phyloP scores from a whole-genome alignment of 2,113 vertebrate genomes.

The Oriolus oriolus region DNA sequence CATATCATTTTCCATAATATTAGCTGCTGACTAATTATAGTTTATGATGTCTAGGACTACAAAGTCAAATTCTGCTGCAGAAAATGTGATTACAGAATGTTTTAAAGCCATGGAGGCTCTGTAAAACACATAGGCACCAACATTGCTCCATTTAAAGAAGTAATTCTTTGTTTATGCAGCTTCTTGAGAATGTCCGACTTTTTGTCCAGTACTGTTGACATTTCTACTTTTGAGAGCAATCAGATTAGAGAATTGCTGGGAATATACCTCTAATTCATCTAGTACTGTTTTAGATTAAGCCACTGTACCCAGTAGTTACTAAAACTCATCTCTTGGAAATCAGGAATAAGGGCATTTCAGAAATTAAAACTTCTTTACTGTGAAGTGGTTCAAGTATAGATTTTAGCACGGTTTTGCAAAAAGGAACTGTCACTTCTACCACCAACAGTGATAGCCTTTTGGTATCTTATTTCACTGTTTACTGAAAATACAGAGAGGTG shows the following conservation, averaged over 20 bases:
- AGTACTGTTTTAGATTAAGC: not conserved
- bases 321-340: not conserved
- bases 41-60: not conserved
- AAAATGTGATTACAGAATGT: not conserved
- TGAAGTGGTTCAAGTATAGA: not conserved
- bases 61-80: not conserved
- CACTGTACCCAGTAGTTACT: not conserved
- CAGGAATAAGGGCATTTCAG: not conserved
- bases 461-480: constrained; percentile 3
- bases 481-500: constrained; percentile 13
- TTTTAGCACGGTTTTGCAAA: not conserved
- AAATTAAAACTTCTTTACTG: not conserved
- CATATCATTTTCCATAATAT: not conserved
- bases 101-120: not conserved
- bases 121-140: not conserved
- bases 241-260: not conserved
- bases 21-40: not conserved
- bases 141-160: not conserved
- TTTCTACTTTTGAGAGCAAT: not conserved
- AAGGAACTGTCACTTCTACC: not conserved
- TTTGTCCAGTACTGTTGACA: not conserved
- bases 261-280: not conserved
- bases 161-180: not conserved
- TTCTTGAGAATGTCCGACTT: not conserved
- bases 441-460: not conserved